These are phyloP conservation scores for Apostichopus californicus DNA, from an alignment of 35 echinoderm and acorn worm species.

Conservation along the genomic window DNA sequence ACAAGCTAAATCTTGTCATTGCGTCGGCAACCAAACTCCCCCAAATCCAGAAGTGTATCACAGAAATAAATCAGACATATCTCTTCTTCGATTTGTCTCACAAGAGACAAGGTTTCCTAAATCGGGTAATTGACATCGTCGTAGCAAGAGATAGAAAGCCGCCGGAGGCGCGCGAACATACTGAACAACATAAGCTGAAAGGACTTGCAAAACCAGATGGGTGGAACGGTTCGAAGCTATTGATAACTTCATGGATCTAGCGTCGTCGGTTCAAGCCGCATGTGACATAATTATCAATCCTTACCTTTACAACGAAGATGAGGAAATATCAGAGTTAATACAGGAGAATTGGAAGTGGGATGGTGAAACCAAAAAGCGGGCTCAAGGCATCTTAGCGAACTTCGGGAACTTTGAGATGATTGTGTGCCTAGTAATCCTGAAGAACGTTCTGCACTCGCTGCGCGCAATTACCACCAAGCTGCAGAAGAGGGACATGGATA, in stretches of 20 bases:
- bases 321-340: constrained; percentile 9
- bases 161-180: not conserved
- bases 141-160: too few species aligned
- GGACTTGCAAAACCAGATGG: constrained; percentile 68
- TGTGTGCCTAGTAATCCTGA: not conserved
- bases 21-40: constrained; percentile 28
- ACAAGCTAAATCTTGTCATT: constrained; percentile 50
- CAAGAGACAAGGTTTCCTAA: constrained; percentile 49
- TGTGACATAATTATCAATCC: constrained; percentile 41
- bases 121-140: constrained; percentile 15
- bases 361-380: not conserved
- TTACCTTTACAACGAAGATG: constrained; percentile 9
- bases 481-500: not conserved
- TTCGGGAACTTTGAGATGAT: constrained; percentile 7
- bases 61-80: constrained; percentile 23
- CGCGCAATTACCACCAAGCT: not conserved
- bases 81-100: constrained; percentile 53
- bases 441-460: not conserved
- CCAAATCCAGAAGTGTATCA: constrained; percentile 25
- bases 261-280: not conserved
- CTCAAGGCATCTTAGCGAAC: constrained; percentile 35
- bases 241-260: too few species aligned
- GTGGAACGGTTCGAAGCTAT: constrained; percentile 55
- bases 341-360: constrained; percentile 25
- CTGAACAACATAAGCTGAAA: constrained; percentile 39